Conservation (phyloP, 2,888 invertebrate genomes). For the Dasypolia templi region DNA sequence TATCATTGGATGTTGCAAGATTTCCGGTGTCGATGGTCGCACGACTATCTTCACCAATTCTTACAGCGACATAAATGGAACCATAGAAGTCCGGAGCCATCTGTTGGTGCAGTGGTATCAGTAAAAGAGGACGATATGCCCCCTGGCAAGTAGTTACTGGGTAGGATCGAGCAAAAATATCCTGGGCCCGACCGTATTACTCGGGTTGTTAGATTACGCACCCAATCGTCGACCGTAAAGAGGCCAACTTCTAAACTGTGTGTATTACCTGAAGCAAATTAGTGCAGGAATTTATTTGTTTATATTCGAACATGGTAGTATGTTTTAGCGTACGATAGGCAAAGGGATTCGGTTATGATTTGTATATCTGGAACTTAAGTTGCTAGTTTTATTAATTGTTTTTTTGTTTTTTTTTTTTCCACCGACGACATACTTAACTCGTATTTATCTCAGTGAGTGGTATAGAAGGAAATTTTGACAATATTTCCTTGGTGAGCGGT, state of each 20-base stretch:
- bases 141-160: conserved; percentile 2
- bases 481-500: no score
- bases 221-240: neutral
- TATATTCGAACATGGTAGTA: neutral
- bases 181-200: neutral
- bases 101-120: neutral
- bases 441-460: no score
- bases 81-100: neutral
- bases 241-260: neutral
- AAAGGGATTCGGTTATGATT: no score
- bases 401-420: no score
- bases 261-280: neutral
- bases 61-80: neutral
- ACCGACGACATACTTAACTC: no score
- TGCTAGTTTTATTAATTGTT: no score
- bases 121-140: neutral
- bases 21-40: neutral
- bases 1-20: neutral
- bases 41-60: conserved; percentile 4
- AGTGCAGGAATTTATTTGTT: neutral
- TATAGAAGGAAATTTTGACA: no score
- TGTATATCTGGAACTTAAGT: no score
- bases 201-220: neutral
- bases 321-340: no score
- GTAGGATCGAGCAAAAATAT: neutral